Percentiles rank a stretch among this genome's conserved stretches.
phyloP scores from a whole-genome alignment of 1,140 invertebrate genomes.

The Drosophila sturtevanti region DNA sequence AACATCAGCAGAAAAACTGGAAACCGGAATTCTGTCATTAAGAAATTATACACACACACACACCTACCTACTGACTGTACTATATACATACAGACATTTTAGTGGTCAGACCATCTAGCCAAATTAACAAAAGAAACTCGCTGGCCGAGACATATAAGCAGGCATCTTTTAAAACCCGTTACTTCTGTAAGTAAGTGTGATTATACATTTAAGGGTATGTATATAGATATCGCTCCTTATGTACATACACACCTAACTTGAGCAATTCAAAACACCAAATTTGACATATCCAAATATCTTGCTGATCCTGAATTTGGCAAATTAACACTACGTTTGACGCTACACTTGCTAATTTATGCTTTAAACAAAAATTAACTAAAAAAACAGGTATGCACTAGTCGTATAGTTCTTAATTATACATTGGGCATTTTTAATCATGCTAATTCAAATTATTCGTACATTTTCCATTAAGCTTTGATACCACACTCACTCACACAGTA shows the following conservation, averaged over 20 bases:
- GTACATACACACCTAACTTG: too few species aligned
- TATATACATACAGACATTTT: not conserved
- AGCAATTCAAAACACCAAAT: too few species aligned
- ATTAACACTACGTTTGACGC: not conserved
- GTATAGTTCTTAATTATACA: not conserved
- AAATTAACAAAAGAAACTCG: slow-evolving; percentile 7
- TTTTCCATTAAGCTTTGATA: not conserved
- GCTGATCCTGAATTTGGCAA: not conserved
- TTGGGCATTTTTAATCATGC: not conserved
- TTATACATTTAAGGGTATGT: too few species aligned
- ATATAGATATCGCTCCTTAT: too few species aligned
- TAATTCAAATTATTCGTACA: slow-evolving; percentile 2
- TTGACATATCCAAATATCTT: too few species aligned
- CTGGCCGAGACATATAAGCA: not conserved
- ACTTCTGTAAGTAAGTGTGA: not conserved
- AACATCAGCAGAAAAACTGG: slow-evolving; percentile 8
- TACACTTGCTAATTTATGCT: not conserved
- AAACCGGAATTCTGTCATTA: slow-evolving; percentile 16
- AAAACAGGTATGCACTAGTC: not conserved
- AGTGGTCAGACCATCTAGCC: not conserved
- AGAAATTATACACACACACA: slow-evolving; percentile 10
- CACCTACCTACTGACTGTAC: not conserved
- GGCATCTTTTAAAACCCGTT: not conserved
- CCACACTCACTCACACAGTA: not conserved
- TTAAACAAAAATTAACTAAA: not conserved